Evolutionary conservation across 2,113 vertebrate species (phyloP).

Genomic region (Cheirogaleus medius): DNA sequence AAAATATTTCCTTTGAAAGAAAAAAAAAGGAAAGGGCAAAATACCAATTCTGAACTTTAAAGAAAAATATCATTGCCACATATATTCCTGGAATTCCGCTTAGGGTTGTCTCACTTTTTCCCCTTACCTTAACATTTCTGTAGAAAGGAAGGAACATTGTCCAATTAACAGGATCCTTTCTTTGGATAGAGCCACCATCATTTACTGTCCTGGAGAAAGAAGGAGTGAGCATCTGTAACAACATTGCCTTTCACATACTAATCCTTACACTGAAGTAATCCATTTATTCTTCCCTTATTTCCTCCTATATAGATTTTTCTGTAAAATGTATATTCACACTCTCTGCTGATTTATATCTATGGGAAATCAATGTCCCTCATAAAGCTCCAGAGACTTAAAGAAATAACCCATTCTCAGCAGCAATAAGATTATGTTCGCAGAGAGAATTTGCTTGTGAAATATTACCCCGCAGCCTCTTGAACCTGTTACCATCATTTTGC

Average conservation of each 20-base stretch:
- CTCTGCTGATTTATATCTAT: conserved; percentile 39
- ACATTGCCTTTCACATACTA: neutral
- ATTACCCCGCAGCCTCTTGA: neutral
- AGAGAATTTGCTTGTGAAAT: conserved; percentile 45
- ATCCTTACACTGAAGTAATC: neutral
- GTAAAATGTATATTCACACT: conserved; percentile 50
- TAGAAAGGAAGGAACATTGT: conserved; percentile 1
- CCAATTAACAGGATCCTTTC: neutral
- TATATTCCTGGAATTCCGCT: conserved; percentile 51
- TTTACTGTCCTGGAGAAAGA: neutral
- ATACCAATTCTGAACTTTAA: conserved; percentile 58
- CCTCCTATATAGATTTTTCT: conserved; percentile 58
- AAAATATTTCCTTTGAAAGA: conserved; percentile 73
- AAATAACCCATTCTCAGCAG: neutral
- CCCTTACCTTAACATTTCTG: conserved; percentile 12
- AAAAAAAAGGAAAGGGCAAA: conserved; percentile 22
- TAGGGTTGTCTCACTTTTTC: neutral
- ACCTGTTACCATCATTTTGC: neutral
- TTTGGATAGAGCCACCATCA: neutral
- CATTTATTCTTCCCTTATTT: conserved; percentile 40
- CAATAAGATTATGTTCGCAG: neutral
- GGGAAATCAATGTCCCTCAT: conserved; percentile 46
- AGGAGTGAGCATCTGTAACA: neutral
- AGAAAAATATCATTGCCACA: conserved; percentile 14
- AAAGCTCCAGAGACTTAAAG: conserved; percentile 6